Evolutionary conservation across 2,888 invertebrate species (phyloP), one percentile per base, ranked within the genome.

Genomic region (Amorpha juglandis): DNA sequence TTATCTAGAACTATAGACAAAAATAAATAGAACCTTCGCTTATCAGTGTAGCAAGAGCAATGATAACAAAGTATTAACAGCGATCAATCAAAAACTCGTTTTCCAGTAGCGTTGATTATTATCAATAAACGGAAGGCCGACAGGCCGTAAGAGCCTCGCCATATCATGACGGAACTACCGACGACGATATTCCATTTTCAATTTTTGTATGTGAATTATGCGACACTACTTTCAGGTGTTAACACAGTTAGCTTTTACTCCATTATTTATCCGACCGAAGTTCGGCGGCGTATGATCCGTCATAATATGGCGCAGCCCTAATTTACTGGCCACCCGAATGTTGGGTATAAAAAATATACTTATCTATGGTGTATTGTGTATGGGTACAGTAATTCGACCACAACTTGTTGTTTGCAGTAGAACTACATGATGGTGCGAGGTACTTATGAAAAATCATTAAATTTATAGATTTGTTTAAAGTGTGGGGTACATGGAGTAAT

Each of bases 321-420:
- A 50, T 19, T 48, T 50, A 16, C 19, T 19, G 16, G 50, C 11
- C 7, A 2, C 6, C 79, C 79, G 78, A 79, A 78, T 80, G 21
- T 81, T 79, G 16, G n/a, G n/a, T 77, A n/a, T 73, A 79, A 79
- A 73, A 35, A 8, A 16, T 16, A 47, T 47, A 8, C 16, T 27
- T 47, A 45, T n/a, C n/a, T n/a, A n/a, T 55, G 77, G 79, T 74
- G 77, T 74, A 78, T 77, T 72, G 68, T 70, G 52, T 71, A 70
- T 71, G n/a, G n/a, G n/a, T 64, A 69, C 74, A 75, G 78, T 75
- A 71, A 71, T 74, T 73, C 70, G 70, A 86, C 89, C 92, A 92
- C 84, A 81, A 77, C 81, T 84, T 89, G 84, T 92, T 92, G 92
- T 86, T 77, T 74, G 88, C 90, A 91, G 90, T 88, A 80, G 67